Evolutionary conservation across 2,888 invertebrate species (phyloP), one percentile per base, ranked within the genome.

Genomic region (Galerucella pusilla): DNA sequence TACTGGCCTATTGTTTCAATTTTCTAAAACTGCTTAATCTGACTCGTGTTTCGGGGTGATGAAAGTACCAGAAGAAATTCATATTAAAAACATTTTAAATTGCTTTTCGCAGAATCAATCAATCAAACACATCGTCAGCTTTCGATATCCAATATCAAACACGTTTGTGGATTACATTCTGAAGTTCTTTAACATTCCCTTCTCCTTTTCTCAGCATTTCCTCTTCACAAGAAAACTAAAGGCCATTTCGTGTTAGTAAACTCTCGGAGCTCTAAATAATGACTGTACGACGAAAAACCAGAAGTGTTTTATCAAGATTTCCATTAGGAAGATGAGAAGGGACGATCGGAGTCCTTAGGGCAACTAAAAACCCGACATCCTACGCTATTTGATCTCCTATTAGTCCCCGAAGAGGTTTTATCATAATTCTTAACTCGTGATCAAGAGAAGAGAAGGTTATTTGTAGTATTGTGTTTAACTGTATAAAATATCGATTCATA

Each of bases 311-410:
- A 80, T 80, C 80, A 76, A 77, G 77, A 79, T 80, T 77, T 79
- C 78, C 76, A 80, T 80, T 79, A 76, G 75, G 78, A 78, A 77
- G 78, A 79, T 79, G 76, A 76, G 78, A 76, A 77, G 75, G 73
- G 74, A 73, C 65, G 71, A 76, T 72, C 69, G 69, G 28, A 70
- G 75, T 74, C 76, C 78, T 73, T 46, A 68, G 78, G 79, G 78
- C 75, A 68, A 74, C 74, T 71, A 73, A 73, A 73, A 74, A 77
- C 68, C 71, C 69, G 73, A 71, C 67, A 69, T 70, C 67, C 71
- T 77, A 71, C 74, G 75, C 77, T 63, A 80, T 79, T 79, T 79
- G 78, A 79, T 80, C 77, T 76, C 77, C 78, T 78, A 81, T 81
- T 81, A 81, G 78, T 79, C 79, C 77, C 81, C 14, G 71, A 68